These are phyloP conservation scores for Scortum barcoo DNA, from an alignment of 2,113 vertebrate species.

Conservation along the genomic window DNA sequence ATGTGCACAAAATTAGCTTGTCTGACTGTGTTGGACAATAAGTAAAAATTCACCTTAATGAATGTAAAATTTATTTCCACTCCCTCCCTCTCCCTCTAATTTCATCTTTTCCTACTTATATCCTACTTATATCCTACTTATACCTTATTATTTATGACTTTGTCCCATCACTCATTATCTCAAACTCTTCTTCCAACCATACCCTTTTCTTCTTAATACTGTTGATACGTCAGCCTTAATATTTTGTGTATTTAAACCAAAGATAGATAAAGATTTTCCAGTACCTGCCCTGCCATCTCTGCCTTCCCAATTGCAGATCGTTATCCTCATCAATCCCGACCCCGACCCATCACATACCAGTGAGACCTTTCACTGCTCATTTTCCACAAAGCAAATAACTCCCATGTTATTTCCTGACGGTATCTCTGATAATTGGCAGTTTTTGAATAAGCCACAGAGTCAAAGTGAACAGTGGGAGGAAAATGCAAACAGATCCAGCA, in stretches of 20 bases:
- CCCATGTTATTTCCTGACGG: slow-evolving; percentile 4
- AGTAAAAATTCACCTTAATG: neutral
- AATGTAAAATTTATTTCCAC: neutral
- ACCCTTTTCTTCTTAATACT: neutral
- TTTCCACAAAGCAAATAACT: slow-evolving; percentile 34
- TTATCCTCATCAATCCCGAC: slow-evolving; percentile 18
- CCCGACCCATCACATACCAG: slow-evolving; percentile 1
- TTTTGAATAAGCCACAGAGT: slow-evolving; percentile 41
- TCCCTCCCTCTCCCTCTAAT: neutral
- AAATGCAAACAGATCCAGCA: slow-evolving; percentile 43
- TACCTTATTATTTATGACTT: neutral
- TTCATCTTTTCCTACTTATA: neutral
- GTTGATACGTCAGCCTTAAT: slow-evolving; percentile 46
- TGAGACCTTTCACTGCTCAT: slow-evolving; percentile 28
- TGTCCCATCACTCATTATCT: neutral
- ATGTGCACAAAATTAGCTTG: neutral
- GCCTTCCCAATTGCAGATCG: neutral
- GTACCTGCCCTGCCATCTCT: neutral
- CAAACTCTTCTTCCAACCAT: neutral
- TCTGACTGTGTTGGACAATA: neutral
- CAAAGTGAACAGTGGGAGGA: slow-evolving; percentile 54
- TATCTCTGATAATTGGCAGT: slow-evolving; percentile 53
- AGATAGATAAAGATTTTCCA: slow-evolving; percentile 29
- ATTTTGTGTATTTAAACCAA: slow-evolving; percentile 46
- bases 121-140: neutral